These are phyloP conservation scores for Tachyglossus aculeatus DNA, from an alignment of 2,797 vertebrate genomes.

Conservation along the genomic window DNA sequence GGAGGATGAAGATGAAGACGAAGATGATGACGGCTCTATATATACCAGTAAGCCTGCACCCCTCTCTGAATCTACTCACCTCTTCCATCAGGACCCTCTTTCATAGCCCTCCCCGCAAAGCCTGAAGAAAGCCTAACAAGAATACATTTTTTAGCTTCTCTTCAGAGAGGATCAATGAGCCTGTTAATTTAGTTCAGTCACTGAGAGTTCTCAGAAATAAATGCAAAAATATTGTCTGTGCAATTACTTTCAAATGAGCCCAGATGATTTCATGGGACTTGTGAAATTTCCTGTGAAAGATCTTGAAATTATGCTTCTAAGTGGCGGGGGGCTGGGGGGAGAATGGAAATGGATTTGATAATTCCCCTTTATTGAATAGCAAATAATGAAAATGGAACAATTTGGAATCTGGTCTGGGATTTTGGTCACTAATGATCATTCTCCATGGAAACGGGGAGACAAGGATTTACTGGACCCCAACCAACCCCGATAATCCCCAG, in stretches of 20 bases:
- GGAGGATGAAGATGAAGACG: constrained; percentile 88
- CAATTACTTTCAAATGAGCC: neutral
- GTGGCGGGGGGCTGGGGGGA: neutral
- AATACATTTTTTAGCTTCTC: neutral
- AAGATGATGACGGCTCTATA: constrained; percentile 87
- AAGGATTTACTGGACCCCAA: neutral
- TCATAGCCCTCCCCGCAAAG: neutral
- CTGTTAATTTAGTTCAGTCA: neutral
- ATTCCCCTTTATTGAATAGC: neutral
- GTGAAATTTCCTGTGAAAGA: neutral
- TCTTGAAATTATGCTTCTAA: neutral
- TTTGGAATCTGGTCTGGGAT: neutral
- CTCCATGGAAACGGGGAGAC: neutral
- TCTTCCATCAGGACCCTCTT: neutral
- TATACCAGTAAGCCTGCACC: constrained; percentile 83
- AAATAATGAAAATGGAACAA: neutral
- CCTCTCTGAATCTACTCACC: rapidly evolving
- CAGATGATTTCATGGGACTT: neutral
- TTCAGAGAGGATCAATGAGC: neutral
- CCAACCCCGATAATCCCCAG: neutral
- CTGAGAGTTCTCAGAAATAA: neutral
- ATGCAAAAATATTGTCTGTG: neutral
- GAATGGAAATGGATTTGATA: neutral
- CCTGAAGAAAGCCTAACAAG: neutral
- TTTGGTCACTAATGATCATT: too few species aligned